These are phyloP conservation scores for Mycteria americana DNA, from an alignment of 2,797 vertebrate genomes.

Conservation along the genomic window DNA sequence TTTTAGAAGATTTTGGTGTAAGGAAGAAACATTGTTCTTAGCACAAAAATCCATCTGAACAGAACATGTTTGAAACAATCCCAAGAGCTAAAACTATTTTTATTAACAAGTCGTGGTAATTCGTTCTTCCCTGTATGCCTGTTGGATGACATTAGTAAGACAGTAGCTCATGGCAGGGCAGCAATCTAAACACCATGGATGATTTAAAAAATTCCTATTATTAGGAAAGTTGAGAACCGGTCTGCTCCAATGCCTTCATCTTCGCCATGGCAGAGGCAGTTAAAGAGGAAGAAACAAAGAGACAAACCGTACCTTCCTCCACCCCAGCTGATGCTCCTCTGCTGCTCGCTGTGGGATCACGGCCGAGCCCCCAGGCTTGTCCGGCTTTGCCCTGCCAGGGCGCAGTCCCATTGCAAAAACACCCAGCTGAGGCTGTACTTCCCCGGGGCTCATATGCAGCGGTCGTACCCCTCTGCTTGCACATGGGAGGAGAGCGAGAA, in stretches of 20 bases:
- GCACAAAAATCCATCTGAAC: conserved; percentile 30
- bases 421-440: too few relatives aligned
- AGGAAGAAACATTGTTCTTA: neutral
- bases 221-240: neutral
- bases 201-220: neutral
- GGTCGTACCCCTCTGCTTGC: neutral
- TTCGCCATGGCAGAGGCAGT: neutral
- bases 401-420: neutral
- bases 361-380: neutral
- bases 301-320: neutral
- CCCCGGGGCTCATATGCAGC: neutral
- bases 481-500: neutral
- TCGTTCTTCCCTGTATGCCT: neutral
- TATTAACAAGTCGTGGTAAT: neutral
- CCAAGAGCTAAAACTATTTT: conserved; percentile 22
- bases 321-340: neutral
- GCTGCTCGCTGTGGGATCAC: neutral
- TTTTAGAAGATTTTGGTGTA: neutral
- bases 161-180: neutral
- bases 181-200: neutral
- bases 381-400: neutral
- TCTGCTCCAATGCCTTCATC: neutral
- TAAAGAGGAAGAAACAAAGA: neutral
- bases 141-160: conserved; percentile 6
- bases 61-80: conserved; percentile 7